Evolutionary conservation across 2,888 invertebrate genomes (phyloP).

Genomic region (Cantharis nigra): DNA sequence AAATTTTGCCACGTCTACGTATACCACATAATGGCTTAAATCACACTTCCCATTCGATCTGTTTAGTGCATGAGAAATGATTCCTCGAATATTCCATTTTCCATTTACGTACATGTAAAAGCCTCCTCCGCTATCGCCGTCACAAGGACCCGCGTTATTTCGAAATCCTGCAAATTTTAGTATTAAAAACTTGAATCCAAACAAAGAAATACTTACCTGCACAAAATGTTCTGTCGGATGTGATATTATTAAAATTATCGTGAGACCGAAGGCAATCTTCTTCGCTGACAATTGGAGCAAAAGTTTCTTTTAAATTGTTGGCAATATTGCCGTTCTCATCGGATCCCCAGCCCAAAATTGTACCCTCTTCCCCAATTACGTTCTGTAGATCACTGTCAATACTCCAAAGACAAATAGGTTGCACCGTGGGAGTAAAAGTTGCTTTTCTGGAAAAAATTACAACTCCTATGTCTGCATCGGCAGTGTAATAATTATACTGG

Average conservation of each 20-base stretch:
- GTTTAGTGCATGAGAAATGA: slow-evolving; percentile 56
- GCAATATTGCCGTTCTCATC: slow-evolving; percentile 57
- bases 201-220: slow-evolving; percentile 57
- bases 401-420: slow-evolving; percentile 68
- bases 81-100: slow-evolving; percentile 58
- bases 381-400: slow-evolving; percentile 52
- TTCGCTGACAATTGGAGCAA: slow-evolving; percentile 60
- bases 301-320: slow-evolving; percentile 59
- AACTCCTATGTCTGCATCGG: slow-evolving; percentile 64
- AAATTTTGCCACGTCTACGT: slow-evolving; percentile 48
- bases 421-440: slow-evolving; percentile 60
- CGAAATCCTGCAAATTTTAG: slow-evolving; percentile 41
- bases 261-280: slow-evolving; percentile 61
- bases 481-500: slow-evolving; percentile 61
- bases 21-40: slow-evolving; percentile 50
- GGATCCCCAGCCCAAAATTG: slow-evolving; percentile 66
- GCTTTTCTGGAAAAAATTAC: slow-evolving; percentile 59
- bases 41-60: slow-evolving; percentile 44
- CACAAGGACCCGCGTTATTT: slow-evolving; percentile 54
- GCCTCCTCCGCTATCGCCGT: slow-evolving; percentile 59
- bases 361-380: slow-evolving; percentile 51
- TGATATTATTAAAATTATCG: slow-evolving; percentile 44
- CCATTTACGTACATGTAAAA: slow-evolving; percentile 56
- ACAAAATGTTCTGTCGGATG: slow-evolving; percentile 63
- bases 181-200: not conserved